phyloP scores from a whole-genome alignment of 2,797 vertebrate species.

The Podarcis siculus region DNA sequence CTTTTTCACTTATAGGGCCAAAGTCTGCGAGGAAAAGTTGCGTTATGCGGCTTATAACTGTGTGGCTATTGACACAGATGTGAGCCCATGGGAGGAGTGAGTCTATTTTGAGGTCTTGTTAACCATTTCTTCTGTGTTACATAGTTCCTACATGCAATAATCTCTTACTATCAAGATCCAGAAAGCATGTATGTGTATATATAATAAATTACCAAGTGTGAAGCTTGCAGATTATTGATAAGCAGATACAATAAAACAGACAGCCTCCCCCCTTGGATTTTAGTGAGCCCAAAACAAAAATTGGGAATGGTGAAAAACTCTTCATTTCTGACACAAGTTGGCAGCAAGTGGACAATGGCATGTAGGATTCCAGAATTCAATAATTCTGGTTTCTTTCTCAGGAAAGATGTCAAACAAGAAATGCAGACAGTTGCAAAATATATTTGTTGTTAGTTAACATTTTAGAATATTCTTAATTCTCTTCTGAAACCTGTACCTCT shows the following conservation, averaged over 20 bases:
- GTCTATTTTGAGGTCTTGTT: neutral
- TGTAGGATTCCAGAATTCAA: neutral
- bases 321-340: neutral
- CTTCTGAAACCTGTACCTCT: neutral
- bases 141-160: conserved; percentile 3
- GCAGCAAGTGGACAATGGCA: neutral
- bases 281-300: neutral
- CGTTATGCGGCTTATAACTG: conserved; percentile 98
- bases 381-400: neutral
- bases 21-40: conserved; percentile 96
- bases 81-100: conserved; percentile 99
- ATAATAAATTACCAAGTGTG: conserved; percentile 61
- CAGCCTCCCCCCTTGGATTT: neutral
- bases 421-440: neutral
- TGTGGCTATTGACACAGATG: conserved; percentile 97
- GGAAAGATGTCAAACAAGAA: neutral
- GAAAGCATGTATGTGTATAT: conserved; percentile 37
- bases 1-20: conserved; percentile 81
- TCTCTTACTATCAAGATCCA: neutral
- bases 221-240: conserved; percentile 21
- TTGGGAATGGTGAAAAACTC: neutral
- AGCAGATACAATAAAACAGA: conserved; percentile 3
- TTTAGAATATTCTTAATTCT: neutral
- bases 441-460: neutral
- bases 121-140: neutral